Percentiles rank a stretch among this genome's conserved stretches.
phyloP scores from a whole-genome alignment of 2,113 vertebrate species.

The Dryoscopus gambensis region DNA sequence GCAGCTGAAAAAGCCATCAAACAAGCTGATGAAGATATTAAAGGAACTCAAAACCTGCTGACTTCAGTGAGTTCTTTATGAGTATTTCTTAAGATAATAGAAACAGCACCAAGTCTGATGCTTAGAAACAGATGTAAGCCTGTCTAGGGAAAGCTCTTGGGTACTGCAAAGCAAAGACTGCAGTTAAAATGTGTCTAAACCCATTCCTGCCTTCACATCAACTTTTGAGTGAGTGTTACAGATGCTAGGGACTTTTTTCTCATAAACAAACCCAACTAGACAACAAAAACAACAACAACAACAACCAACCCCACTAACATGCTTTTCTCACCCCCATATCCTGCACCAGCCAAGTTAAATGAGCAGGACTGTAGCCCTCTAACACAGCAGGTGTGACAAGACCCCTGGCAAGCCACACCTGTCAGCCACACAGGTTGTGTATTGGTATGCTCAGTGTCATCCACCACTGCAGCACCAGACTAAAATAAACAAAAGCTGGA shows the following conservation, averaged over 20 bases:
- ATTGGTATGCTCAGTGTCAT: not conserved
- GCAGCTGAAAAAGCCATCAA: conserved; percentile 86
- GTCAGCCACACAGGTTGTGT: too few species aligned
- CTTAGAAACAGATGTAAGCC: not conserved
- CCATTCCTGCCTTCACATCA: not conserved
- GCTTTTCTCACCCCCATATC: not conserved
- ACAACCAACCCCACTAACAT: not conserved
- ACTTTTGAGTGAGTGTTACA: not conserved
- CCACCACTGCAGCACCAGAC: not conserved
- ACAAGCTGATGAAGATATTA: conserved; percentile 87
- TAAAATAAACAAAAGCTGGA: not conserved
- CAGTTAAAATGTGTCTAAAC: not conserved
- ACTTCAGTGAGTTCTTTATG: conserved; percentile 77
- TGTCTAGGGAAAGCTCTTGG: not conserved
- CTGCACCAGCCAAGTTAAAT: not conserved
- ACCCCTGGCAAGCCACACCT: not conserved
- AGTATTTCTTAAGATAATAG: not conserved
- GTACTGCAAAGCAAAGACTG: not conserved
- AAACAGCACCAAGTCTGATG: not conserved
- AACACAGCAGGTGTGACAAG: not conserved
- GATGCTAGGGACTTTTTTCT: not conserved
- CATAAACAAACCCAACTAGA: not conserved
- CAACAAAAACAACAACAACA: not conserved
- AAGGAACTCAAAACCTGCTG: conserved; percentile 85
- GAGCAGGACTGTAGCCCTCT: not conserved